Percentiles rank a stretch among this genome's conserved stretches.
These are phyloP conservation scores for Danionella cerebrum DNA, from an alignment of 2,113 vertebrate species.

Conservation along the genomic window DNA sequence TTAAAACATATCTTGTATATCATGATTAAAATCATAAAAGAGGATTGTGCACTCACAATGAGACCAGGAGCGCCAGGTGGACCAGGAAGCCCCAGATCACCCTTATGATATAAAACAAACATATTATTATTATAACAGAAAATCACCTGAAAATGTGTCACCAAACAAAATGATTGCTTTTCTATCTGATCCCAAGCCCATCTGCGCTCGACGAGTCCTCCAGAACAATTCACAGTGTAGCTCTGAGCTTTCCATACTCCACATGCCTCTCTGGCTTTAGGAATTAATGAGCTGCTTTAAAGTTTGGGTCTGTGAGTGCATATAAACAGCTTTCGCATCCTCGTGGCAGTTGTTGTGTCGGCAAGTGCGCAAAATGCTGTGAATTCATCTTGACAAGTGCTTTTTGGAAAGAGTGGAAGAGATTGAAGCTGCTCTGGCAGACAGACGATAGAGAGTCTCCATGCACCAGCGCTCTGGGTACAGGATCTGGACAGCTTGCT, in stretches of 20 bases:
- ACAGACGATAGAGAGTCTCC: constrained; percentile 1
- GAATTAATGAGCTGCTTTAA: constrained; percentile 29
- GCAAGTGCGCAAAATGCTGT: background rate
- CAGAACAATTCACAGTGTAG: background rate
- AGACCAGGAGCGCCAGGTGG: constrained; percentile 64
- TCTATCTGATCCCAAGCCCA: background rate
- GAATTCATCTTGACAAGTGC: constrained; percentile 16
- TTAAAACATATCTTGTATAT: too few relatives aligned
- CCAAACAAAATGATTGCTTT: background rate
- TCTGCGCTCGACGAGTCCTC: background rate
- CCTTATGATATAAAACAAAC: constrained; percentile 61
- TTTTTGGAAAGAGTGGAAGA: constrained; percentile 17
- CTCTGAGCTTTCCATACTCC: background rate
- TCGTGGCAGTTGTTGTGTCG: constrained; percentile 1
- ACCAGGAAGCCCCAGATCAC: constrained; percentile 75
- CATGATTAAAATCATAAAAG: background rate
- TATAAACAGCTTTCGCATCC: constrained; percentile 23
- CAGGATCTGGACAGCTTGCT: background rate
- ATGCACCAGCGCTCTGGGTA: background rate
- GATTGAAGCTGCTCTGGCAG: constrained; percentile 8
- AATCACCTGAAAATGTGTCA: background rate
- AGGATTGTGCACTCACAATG: constrained; percentile 66
- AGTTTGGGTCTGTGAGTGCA: background rate
- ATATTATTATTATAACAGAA: constrained; percentile 21
- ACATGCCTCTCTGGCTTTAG: background rate